Evolutionary conservation across 2,888 invertebrate genomes (phyloP).

Genomic region (Agriotes lineatus): DNA sequence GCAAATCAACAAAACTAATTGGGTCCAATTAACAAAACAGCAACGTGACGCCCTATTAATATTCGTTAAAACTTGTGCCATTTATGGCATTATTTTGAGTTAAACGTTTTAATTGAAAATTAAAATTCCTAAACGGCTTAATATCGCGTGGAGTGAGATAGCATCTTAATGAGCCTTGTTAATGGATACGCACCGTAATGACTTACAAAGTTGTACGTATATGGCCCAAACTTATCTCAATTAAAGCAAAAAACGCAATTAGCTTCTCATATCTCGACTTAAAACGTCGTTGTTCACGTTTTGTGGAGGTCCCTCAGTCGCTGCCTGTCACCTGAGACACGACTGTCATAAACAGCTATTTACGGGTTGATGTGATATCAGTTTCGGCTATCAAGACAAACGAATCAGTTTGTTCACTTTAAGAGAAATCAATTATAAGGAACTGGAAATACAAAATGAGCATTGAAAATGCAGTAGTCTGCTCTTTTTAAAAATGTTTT

Average conservation of each 20-base stretch:
- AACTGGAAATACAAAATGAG: too few relatives aligned
- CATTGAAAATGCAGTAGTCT: too few relatives aligned
- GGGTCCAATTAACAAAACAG: too few relatives aligned
- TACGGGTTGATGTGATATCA: background rate
- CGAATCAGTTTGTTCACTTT: too few relatives aligned
- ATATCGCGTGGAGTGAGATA: constrained; percentile 13
- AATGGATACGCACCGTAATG: constrained; percentile 12
- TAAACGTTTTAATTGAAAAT: constrained; percentile 21
- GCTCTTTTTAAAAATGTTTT: too few relatives aligned
- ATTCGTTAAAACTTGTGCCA: background rate
- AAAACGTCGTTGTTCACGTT: background rate
- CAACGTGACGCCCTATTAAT: background rate
- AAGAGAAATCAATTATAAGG: too few relatives aligned
- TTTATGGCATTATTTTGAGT: constrained; percentile 8
- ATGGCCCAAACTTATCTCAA: constrained; percentile 11
- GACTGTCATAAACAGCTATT: background rate
- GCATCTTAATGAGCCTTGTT: constrained; percentile 21
- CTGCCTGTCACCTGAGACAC: background rate
- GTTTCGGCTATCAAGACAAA: too few relatives aligned
- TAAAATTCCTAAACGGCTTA: constrained; percentile 21
- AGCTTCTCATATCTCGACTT: background rate
- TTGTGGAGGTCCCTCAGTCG: background rate
- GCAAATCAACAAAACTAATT: too few relatives aligned
- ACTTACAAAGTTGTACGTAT: constrained; percentile 4
- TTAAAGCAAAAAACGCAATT: constrained; percentile 5